These are phyloP conservation scores for Orchestes rusci DNA, from an alignment of 2,888 invertebrate species.

Conservation along the genomic window DNA sequence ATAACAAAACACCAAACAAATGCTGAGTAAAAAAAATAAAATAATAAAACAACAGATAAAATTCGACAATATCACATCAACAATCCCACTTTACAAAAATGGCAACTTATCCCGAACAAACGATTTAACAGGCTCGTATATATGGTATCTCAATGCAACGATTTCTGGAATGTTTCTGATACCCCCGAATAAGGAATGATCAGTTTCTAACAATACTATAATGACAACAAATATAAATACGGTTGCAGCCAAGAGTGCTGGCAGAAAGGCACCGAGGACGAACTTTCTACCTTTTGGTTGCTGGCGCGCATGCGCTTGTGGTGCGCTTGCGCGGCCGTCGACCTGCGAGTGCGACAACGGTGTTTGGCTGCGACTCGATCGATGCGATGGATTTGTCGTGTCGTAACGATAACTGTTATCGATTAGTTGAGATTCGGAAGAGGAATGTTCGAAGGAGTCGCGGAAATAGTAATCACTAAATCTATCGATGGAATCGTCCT, in stretches of 20 bases:
- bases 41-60: too few species aligned
- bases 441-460: slow-evolving; percentile 72
- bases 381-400: slow-evolving; percentile 43
- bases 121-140: slow-evolving; percentile 78
- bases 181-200: slow-evolving; percentile 61
- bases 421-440: slow-evolving; percentile 66
- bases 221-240: slow-evolving; percentile 60
- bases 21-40: too few species aligned
- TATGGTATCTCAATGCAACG: slow-evolving; percentile 64
- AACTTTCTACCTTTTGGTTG: slow-evolving; percentile 47
- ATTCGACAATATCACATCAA: too few species aligned
- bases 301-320: slow-evolving; percentile 16
- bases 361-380: slow-evolving; percentile 47
- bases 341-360: slow-evolving; percentile 42
- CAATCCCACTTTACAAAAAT: too few species aligned
- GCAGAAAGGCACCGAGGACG: slow-evolving; percentile 65
- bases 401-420: slow-evolving; percentile 44
- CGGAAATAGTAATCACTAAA: slow-evolving; percentile 64
- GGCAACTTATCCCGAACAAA: slow-evolving; percentile 59
- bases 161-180: slow-evolving; percentile 73
- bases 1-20: too few species aligned
- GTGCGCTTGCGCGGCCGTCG: slow-evolving; percentile 38
- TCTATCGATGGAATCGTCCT: slow-evolving; percentile 44
- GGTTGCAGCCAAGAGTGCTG: slow-evolving; percentile 69
- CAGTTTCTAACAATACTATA: slow-evolving; percentile 70